phyloP scores from a whole-genome alignment of 1,140 invertebrate genomes.

The Nebria ingens region DNA sequence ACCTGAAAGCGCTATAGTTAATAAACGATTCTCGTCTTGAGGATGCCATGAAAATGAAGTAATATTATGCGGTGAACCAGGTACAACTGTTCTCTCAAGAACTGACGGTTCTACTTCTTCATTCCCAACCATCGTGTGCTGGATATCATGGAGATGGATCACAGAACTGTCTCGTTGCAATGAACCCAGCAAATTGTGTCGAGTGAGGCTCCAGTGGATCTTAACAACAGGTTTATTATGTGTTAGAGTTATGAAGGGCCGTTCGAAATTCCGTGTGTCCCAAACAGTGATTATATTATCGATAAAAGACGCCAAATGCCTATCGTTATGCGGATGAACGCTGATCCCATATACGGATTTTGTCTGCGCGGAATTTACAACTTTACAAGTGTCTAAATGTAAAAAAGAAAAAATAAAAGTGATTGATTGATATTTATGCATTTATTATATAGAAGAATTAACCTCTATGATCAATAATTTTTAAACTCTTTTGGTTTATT shows the following conservation, averaged over 20 bases:
- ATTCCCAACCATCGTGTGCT: slow-evolving; percentile 54
- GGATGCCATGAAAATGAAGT: slow-evolving; percentile 80
- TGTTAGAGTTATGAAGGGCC: slow-evolving; percentile 63
- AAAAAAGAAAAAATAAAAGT: slow-evolving; percentile 20
- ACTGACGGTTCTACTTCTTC: slow-evolving; percentile 65
- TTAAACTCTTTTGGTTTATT: slow-evolving; percentile 80
- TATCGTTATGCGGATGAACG: slow-evolving; percentile 65
- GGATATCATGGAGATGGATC: slow-evolving; percentile 70
- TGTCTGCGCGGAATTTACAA: slow-evolving; percentile 59
- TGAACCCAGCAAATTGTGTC: slow-evolving; percentile 63
- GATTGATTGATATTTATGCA: slow-evolving; percentile 1
- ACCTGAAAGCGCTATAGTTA: slow-evolving; percentile 55
- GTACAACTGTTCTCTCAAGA: slow-evolving; percentile 58
- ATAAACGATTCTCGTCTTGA: slow-evolving; percentile 59
- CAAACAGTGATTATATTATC: slow-evolving; percentile 76
- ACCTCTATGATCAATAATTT: slow-evolving; percentile 89
- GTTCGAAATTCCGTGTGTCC: slow-evolving; percentile 80
- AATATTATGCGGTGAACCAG: slow-evolving; percentile 41
- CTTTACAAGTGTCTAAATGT: slow-evolving; percentile 66
- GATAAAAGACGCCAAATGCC: slow-evolving; percentile 69
- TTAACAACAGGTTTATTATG: slow-evolving; percentile 62
- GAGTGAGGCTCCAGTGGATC: slow-evolving; percentile 81
- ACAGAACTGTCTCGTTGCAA: slow-evolving; percentile 57
- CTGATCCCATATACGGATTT: slow-evolving; percentile 74
- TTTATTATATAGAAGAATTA: slow-evolving; percentile 20